Evolutionary conservation across 2,888 invertebrate species (phyloP), one percentile per base, ranked within the genome.

Genomic region (Xestia xanthographa): DNA sequence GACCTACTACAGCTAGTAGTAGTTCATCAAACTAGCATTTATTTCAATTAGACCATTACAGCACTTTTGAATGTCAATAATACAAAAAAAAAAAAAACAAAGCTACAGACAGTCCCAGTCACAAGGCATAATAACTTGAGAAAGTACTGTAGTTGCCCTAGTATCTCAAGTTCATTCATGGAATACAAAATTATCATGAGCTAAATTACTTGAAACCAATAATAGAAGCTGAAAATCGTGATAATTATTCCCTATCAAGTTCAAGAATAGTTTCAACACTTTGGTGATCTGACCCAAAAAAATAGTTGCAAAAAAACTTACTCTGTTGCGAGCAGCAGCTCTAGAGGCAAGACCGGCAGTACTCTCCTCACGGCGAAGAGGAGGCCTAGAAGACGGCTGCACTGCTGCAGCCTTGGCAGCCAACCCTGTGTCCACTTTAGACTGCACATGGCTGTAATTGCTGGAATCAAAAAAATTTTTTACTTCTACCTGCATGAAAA

Each of bases 371-470:
- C 96, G 91, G 56, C 95, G 91, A 12, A 96, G 89, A 0, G 94
- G 92, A 45, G 95, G 95, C 75, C 94, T 91, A 3, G 93, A 82
- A 2, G 94, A 83, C 9, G 94, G 94, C 82, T 93, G 93, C 22
- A 92, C 74, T 20, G 82, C 65, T n/a, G 83, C 69, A 43, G 81
- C 83, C 77, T 92, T 95, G 29, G 77, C 85, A 8, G 93, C 86
- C 43, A 94, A 90, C 4, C 97, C 95, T 1, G 97, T 95, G 82
- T 97, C 95, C 62, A 97, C 90, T 88, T 96, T 96, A 0, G 97
- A 95, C 80, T 94, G 95, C 8, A 97, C 95, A 94, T 97, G 96
- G 72, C 92, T 94, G 80, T 96, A 97, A 86, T 92, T 95, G 79
- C 93, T 95, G 89, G 5, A 91, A 91, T 48, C 20, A 60, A 72